Conservation (phyloP, 2,797 vertebrate species). For the Anguilla megastoma region DNA sequence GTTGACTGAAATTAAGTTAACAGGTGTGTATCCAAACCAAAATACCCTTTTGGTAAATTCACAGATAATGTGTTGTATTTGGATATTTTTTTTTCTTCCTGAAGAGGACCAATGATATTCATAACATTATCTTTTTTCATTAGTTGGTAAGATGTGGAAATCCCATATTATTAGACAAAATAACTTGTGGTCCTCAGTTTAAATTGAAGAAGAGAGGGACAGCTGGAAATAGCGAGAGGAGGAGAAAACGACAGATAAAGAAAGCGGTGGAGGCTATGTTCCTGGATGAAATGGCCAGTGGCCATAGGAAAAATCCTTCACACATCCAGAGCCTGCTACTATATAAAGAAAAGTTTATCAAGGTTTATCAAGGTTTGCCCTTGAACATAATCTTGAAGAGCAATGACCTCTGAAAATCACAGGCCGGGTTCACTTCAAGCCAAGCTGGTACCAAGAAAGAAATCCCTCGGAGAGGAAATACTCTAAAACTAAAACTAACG, state of each 20-base stretch:
- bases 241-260: background rate
- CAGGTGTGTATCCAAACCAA: no score
- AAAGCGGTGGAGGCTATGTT: background rate
- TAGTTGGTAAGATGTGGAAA: no score
- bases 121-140: no score
- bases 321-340: background rate
- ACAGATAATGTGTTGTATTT: no score
- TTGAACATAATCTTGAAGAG: constrained; percentile 47
- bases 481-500: background rate
- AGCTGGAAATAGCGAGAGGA: background rate
- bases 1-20: no score
- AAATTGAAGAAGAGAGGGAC: background rate
- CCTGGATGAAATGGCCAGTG: background rate
- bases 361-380: constrained; percentile 13
- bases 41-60: no score
- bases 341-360: background rate
- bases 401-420: constrained; percentile 38
- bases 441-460: background rate
- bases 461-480: background rate
- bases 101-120: no score
- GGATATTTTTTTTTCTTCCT: no score
- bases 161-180: no score
- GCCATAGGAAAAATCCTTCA: background rate
- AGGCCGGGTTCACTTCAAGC: constrained; percentile 32
- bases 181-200: no score